phyloP scores from a whole-genome alignment of 2,888 invertebrate species.

The Cyclophora punctaria region DNA sequence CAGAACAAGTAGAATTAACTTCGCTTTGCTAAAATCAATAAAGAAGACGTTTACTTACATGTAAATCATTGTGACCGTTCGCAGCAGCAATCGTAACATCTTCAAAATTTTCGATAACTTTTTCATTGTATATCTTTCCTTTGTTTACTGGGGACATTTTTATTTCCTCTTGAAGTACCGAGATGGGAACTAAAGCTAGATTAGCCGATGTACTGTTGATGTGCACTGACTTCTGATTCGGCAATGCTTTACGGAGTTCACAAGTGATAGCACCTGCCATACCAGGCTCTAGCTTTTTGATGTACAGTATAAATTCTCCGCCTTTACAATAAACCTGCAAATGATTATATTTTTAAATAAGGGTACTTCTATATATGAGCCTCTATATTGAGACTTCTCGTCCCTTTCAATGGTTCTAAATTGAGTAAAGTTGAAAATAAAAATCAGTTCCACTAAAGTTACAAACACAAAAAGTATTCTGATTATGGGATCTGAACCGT shows the following conservation, averaged over 20 bases:
- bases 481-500: too few relatives aligned
- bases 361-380: too few relatives aligned
- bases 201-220: slow-evolving; percentile 14
- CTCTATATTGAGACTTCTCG: too few relatives aligned
- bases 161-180: background rate
- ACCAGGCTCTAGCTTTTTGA: slow-evolving; percentile 25
- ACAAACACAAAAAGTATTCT: too few relatives aligned
- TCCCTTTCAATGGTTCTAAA: too few relatives aligned
- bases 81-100: background rate
- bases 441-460: too few relatives aligned
- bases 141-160: background rate
- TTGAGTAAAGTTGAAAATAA: too few relatives aligned
- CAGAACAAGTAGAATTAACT: too few relatives aligned
- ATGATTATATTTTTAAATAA: too few relatives aligned
- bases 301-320: slow-evolving; percentile 23
- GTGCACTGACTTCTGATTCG: slow-evolving; percentile 15
- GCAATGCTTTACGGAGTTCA: slow-evolving; percentile 22
- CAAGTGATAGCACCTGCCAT: slow-evolving; percentile 29
- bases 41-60: too few relatives aligned
- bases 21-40: too few relatives aligned
- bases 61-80: background rate
- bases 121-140: background rate
- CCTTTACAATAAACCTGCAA: slow-evolving; percentile 26
- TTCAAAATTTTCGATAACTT: background rate
- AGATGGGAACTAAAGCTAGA: slow-evolving; percentile 9